Percentiles rank a stretch among this genome's conserved stretches.
phyloP scores from a whole-genome alignment of 1,140 invertebrate species.

The Drosophila tsacasi region DNA sequence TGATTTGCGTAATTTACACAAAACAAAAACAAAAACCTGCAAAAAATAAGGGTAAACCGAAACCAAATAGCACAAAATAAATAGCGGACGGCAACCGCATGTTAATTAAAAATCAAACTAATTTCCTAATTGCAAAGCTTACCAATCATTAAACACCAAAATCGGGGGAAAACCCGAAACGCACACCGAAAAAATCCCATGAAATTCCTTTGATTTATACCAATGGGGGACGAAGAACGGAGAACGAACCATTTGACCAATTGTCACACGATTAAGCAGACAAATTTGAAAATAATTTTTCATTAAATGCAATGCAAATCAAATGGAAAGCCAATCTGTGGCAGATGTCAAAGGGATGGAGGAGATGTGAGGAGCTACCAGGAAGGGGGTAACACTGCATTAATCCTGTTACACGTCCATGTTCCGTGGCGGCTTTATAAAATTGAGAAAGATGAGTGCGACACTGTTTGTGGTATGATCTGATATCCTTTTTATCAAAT shows the following conservation, averaged over 20 bases:
- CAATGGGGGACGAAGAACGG: conserved; percentile 3
- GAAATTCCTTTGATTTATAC: conserved; percentile 74
- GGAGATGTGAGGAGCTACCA: not conserved
- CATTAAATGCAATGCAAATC: conserved; percentile 83
- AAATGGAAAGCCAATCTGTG: conserved; percentile 69
- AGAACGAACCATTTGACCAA: conserved; percentile 63
- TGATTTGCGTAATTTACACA: conserved; percentile 73
- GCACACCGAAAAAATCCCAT: conserved; percentile 16
- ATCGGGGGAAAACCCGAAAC: conserved; percentile 38
- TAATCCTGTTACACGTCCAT: conserved; percentile 73
- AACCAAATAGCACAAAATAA: conserved; percentile 56
- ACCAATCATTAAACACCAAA: conserved; percentile 77
- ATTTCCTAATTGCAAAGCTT: conserved; percentile 82
- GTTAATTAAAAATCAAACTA: conserved; percentile 84
- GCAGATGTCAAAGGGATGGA: conserved; percentile 51
- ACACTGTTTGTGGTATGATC: conserved; percentile 20
- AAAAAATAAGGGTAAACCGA: conserved; percentile 33
- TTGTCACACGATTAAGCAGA: conserved; percentile 83
- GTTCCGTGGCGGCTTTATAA: conserved; percentile 37
- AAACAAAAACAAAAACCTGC: conserved; percentile 52
- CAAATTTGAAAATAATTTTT: conserved; percentile 84
- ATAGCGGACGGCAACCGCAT: conserved; percentile 67
- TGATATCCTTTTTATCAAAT: conserved; percentile 22
- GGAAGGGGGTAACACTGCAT: conserved; percentile 57
- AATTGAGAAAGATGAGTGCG: conserved; percentile 29